A percentile compares a stretch with the other conserved stretches of the same genome.
Evolutionary conservation across 2,797 vertebrate species (phyloP).

Genomic region (Tragopan temminckii): DNA sequence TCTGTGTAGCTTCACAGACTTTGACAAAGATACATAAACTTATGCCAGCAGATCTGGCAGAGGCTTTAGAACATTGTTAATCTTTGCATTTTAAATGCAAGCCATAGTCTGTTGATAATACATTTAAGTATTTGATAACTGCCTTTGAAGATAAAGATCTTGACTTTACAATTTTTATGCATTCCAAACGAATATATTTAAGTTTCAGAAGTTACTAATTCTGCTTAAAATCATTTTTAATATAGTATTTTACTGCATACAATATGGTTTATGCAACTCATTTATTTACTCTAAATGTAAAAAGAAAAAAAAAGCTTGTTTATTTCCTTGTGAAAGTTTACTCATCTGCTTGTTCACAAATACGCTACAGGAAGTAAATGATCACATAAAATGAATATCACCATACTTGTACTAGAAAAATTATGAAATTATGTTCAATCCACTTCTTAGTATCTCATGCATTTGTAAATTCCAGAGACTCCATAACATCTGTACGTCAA

Average conservation of each 20-base stretch:
- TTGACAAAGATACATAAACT: slow-evolving; percentile 22
- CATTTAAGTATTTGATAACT: background rate
- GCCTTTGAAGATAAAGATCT: background rate
- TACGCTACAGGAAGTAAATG: background rate
- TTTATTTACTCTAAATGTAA: background rate
- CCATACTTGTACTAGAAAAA: background rate
- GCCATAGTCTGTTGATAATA: background rate
- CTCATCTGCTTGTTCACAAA: background rate
- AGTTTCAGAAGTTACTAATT: background rate
- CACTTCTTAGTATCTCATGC: background rate
- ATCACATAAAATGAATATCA: background rate
- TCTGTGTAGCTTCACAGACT: background rate
- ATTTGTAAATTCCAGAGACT: background rate
- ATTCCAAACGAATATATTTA: background rate
- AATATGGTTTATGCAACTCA: background rate
- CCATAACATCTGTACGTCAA: background rate
- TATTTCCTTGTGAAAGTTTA: background rate
- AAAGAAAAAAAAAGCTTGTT: background rate
- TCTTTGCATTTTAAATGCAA: background rate
- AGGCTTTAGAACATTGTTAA: background rate
- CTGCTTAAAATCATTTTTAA: background rate
- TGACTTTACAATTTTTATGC: background rate
- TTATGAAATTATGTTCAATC: background rate
- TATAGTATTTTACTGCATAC: background rate
- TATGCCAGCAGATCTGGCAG: background rate